Evolutionary conservation across 1,140 invertebrate species (phyloP), one percentile per base, ranked within the genome.

Genomic region (Riptortus pedestris): DNA sequence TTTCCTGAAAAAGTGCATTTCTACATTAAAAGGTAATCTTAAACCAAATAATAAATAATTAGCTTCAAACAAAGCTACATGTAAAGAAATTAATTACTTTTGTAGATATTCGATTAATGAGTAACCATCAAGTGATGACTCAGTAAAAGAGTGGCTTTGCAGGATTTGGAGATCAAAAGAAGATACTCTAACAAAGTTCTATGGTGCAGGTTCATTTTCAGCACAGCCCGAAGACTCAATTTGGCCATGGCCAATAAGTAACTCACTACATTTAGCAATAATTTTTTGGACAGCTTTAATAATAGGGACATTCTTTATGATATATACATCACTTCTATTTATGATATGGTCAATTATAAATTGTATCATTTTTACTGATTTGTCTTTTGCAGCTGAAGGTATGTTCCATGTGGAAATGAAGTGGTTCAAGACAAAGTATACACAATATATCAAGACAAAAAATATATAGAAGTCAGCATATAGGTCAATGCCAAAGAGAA

Each of bases 121-220:
- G 60, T 70, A 88, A 28, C 86, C 86, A 0, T 72, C 71, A 2
- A 78, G 80, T 18, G 80, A 85, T 65, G 72, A 74, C 0, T 76
- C 72, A 2, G 72, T 87, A 5, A 80, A 81, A 58, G 71, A 69
- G 16, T 92, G 89, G 85, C 71, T 91, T 43, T 80, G 82, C 52
- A 74, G 84, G 38, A 75, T 80, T n/a, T 92, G 89, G 89, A 71
- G 69, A 2, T 75, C 82, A 29, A 91, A 91, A 70, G 87, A 90
- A 73, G 71, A 75, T 47, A 74, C 73, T 31, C 74, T 90, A 1
- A 73, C 75, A 51, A 74, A 79, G 62, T 88, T 88, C 73, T 74
- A 81, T 48, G 69, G 70, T 9, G 75, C 77, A 14, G 82, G 81
- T 72, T 67, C 67, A 1, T 81, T 82, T 62, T 51, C 69, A 1